phyloP scores from a whole-genome alignment of 2,888 invertebrate genomes.

The Eupelmus urozonus region DNA sequence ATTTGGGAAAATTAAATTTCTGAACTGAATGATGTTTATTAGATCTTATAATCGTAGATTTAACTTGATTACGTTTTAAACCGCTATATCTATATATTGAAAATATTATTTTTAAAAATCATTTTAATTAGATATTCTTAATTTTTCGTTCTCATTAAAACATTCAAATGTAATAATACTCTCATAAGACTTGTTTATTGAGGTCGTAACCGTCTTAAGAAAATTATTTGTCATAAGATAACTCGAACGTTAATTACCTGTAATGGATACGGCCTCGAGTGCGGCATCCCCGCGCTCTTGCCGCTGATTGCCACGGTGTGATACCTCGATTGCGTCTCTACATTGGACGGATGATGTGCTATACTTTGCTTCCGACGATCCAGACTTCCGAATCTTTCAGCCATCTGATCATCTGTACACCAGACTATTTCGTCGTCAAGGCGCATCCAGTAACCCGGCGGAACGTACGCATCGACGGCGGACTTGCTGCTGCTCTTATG shows the following conservation, averaged over 20 bases:
- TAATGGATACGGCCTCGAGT: constrained; percentile 45
- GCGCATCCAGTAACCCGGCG: constrained; percentile 72
- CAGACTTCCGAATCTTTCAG: constrained; percentile 80
- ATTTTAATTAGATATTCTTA: no score
- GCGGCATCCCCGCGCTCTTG: constrained; percentile 59
- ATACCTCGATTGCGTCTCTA: constrained; percentile 66
- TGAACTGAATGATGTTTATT: no score
- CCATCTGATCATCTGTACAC: constrained; percentile 69
- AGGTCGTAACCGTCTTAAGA: no score
- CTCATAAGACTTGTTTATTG: no score
- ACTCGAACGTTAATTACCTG: constrained; percentile 56
- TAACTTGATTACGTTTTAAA: no score
- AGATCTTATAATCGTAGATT: no score
- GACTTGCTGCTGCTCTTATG: constrained; percentile 41
- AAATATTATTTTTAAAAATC: no score
- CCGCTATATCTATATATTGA: no score
- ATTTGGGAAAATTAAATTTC: neutral
- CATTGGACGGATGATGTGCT: constrained; percentile 61
- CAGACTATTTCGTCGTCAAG: constrained; percentile 74
- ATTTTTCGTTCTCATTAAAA: no score
- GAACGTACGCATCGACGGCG: constrained; percentile 59
- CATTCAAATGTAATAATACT: no score
- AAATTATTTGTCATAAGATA: neutral
- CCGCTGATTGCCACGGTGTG: constrained; percentile 65
- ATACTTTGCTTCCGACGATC: constrained; percentile 80